Conservation (phyloP, 2,888 invertebrate genomes). For the Sesamia inferens region DNA sequence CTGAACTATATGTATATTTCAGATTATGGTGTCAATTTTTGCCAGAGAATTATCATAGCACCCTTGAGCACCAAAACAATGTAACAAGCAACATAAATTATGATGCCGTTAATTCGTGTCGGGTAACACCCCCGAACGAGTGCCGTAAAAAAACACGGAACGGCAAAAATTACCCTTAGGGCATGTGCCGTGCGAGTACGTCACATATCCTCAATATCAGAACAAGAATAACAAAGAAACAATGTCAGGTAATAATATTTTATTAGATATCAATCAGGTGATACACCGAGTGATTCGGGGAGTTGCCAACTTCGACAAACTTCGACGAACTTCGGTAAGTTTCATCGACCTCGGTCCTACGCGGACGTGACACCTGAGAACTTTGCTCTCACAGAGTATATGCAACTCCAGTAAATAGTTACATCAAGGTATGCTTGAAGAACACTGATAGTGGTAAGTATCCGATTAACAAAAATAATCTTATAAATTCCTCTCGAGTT, state of each 20-base stretch:
- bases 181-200: conserved; percentile 9
- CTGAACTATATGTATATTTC: not conserved
- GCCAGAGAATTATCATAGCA: not conserved
- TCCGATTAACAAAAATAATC: conserved; percentile 44
- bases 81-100: conserved; percentile 1
- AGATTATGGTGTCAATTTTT: not conserved
- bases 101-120: conserved; percentile 7
- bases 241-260: conserved; percentile 58
- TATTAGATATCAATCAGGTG: conserved; percentile 60
- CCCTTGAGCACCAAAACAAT: not conserved
- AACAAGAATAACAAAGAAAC: conserved; percentile 54
- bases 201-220: conserved; percentile 36
- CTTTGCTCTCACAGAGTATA: conserved; percentile 49
- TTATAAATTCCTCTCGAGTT: conserved; percentile 7
- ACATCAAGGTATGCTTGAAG: conserved; percentile 13
- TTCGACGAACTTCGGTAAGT: conserved; percentile 41
- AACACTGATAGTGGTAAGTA: conserved; percentile 17
- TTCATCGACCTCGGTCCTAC: conserved; percentile 36
- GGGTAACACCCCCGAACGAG: not conserved
- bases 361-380: conserved; percentile 60
- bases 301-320: conserved; percentile 51
- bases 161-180: conserved; percentile 23
- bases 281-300: conserved; percentile 55
- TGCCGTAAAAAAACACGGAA: conserved; percentile 16
- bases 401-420: conserved; percentile 42